These are phyloP conservation scores for Pegoplata infirma DNA, from an alignment of 2,888 invertebrate genomes.

Conservation along the genomic window DNA sequence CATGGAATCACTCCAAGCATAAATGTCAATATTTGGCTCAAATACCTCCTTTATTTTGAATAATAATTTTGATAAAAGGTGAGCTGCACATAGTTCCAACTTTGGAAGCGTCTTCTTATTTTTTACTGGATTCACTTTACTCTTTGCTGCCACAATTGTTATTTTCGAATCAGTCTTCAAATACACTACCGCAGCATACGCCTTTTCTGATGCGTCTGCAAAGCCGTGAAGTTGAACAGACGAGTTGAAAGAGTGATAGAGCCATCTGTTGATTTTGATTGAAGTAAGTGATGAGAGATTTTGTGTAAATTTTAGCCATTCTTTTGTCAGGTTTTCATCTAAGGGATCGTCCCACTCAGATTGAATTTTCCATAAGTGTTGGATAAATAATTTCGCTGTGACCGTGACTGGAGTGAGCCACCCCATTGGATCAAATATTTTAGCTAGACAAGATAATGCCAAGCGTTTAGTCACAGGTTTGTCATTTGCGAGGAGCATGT, in stretches of 20 bases:
- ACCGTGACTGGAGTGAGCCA: slow-evolving; percentile 36
- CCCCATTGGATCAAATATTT: slow-evolving; percentile 33
- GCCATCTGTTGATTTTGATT: too few species aligned
- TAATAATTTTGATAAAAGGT: background rate
- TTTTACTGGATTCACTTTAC: too few species aligned
- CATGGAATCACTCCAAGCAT: background rate
- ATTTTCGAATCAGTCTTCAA: too few species aligned
- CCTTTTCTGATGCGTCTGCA: slow-evolving; percentile 29
- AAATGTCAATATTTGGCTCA: background rate
- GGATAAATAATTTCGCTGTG: slow-evolving; percentile 24
- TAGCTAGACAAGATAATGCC: slow-evolving; percentile 2
- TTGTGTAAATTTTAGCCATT: slow-evolving; percentile 11
- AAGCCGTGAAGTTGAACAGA: slow-evolving; percentile 14
- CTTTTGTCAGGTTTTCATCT: slow-evolving; percentile 7
- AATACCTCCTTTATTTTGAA: too few species aligned
- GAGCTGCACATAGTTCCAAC: too few species aligned
- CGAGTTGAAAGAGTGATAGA: background rate
- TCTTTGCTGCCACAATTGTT: too few species aligned
- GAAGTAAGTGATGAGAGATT: too few species aligned
- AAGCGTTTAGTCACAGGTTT: background rate
- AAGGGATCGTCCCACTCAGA: slow-evolving; percentile 19
- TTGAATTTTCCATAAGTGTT: slow-evolving; percentile 18
- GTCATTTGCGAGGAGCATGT: too few species aligned
- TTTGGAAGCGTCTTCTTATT: background rate
- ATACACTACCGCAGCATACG: too few species aligned